phyloP scores from a whole-genome alignment of 2,113 vertebrate genomes.

The Cichladusa arquata region DNA sequence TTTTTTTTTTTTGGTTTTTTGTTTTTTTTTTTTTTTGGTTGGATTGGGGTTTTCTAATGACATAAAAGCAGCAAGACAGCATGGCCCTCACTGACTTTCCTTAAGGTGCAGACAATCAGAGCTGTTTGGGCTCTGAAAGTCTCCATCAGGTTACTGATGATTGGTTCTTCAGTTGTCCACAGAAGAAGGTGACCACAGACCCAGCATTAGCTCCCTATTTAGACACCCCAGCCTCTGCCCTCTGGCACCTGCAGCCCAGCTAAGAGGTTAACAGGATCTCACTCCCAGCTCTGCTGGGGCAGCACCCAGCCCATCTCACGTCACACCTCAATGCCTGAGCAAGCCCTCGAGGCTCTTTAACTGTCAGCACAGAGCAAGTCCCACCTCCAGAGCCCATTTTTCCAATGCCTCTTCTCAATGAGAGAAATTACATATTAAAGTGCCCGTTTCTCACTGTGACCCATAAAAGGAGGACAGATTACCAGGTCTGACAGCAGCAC shows the following conservation, averaged over 20 bases:
- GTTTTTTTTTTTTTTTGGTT: background rate
- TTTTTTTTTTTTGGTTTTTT: background rate
- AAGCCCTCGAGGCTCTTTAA: background rate
- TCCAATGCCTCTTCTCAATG: background rate
- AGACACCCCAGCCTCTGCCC: background rate
- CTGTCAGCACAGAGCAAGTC: background rate
- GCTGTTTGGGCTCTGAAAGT: background rate
- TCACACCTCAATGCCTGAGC: background rate
- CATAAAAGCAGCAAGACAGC: background rate
- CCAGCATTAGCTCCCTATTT: background rate
- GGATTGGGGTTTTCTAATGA: background rate
- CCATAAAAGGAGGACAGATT: background rate
- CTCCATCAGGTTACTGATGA: background rate
- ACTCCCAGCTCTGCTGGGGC: background rate
- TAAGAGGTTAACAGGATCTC: background rate
- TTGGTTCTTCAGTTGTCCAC: background rate
- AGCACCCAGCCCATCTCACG: background rate
- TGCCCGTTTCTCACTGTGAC: background rate
- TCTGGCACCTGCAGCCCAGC: background rate
- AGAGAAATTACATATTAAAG: background rate
- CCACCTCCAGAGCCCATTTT: background rate
- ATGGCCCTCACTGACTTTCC: background rate
- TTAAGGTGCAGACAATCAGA: background rate
- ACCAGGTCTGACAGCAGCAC: background rate
- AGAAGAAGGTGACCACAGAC: background rate